These are phyloP conservation scores for Matsumurasca onukii DNA, from an alignment of 1,140 invertebrate genomes.

Conservation along the genomic window DNA sequence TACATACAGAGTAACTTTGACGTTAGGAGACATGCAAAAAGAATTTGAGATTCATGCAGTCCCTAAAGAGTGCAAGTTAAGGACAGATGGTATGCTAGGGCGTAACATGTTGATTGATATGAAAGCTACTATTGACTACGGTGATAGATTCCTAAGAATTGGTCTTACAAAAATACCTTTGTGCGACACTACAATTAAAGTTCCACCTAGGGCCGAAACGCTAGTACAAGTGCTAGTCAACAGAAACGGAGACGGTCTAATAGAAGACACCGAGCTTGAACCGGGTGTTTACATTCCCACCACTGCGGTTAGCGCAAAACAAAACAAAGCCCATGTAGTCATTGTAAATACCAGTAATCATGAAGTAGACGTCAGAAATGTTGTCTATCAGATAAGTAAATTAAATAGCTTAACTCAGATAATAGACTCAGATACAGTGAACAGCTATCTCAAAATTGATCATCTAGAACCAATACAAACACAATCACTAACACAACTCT, in stretches of 20 bases:
- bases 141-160: neutral
- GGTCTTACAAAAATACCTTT: neutral
- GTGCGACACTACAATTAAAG: neutral
- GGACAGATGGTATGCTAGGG: constrained; percentile 9
- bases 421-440: too few relatives aligned
- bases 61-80: neutral
- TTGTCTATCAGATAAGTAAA: neutral
- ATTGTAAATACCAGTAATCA: neutral
- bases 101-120: constrained; percentile 5
- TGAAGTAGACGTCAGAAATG: neutral
- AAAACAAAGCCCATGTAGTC: neutral
- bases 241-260: neutral
- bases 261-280: neutral
- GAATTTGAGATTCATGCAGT: constrained; percentile 1
- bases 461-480: neutral
- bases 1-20: neutral
- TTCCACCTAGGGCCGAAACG: neutral
- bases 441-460: neutral
- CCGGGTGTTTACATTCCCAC: neutral
- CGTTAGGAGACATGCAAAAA: neutral
- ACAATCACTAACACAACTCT: neutral
- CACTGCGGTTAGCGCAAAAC: neutral
- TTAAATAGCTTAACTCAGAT: too few relatives aligned
- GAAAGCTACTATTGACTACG: constrained; percentile 9
- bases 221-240: neutral